Conservation (phyloP, 2,797 vertebrate genomes). For the Onychomys torridus region DNA sequence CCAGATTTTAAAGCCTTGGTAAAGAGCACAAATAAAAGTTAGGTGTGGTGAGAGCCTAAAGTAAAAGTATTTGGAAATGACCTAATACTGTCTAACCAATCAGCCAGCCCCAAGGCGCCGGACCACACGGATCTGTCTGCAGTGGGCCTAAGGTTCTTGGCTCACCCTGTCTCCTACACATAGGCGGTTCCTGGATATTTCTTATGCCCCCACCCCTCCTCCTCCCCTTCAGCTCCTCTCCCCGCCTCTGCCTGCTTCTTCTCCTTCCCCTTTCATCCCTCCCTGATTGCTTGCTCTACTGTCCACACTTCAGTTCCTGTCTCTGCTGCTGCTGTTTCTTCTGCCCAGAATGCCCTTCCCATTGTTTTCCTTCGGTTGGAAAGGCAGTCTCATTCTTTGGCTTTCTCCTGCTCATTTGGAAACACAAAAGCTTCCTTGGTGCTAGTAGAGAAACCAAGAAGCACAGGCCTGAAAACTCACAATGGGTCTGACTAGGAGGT, state of each 20-base stretch:
- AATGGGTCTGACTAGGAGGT: neutral
- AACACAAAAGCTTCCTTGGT: slow-evolving; percentile 22
- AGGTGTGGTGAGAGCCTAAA: neutral
- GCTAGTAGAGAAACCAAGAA: slow-evolving; percentile 12
- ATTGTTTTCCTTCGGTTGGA: slow-evolving; percentile 39
- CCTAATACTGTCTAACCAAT: neutral
- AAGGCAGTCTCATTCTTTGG: slow-evolving; percentile 27
- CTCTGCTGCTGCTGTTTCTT: slow-evolving; percentile 43
- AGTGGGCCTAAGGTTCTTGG: neutral
- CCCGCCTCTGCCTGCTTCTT: neutral
- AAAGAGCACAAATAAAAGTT: neutral
- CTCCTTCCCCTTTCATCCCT: neutral
- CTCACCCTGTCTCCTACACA: neutral
- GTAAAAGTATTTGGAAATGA: slow-evolving; percentile 18
- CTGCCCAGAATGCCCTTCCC: slow-evolving; percentile 17
- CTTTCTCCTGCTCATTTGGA: slow-evolving; percentile 35
- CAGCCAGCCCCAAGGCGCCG: neutral
- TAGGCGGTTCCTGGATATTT: neutral
- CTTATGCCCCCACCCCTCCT: neutral
- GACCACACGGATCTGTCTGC: neutral
- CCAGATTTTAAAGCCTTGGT: neutral
- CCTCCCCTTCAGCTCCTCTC: neutral
- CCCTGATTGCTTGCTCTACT: no score
- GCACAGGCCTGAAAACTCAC: neutral
- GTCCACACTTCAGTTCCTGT: neutral